Evolutionary conservation across 1,140 invertebrate species (phyloP).

Genomic region (Trissolcus basalis): DNA sequence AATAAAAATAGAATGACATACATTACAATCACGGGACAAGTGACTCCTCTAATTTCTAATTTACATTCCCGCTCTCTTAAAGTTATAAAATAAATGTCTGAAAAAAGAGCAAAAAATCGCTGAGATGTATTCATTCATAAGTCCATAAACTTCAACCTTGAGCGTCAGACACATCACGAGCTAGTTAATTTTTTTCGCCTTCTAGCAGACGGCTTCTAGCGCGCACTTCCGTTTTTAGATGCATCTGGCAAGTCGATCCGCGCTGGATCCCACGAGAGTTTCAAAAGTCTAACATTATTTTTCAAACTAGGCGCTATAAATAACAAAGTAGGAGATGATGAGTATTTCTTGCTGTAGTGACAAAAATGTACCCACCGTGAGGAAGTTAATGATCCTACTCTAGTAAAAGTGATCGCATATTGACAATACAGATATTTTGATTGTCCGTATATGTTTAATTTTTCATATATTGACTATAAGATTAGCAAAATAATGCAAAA

Average conservation of each 20-base stretch:
- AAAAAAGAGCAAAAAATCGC: slow-evolving; percentile 35
- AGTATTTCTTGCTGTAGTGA: slow-evolving; percentile 1
- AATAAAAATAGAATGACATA: slow-evolving; percentile 17
- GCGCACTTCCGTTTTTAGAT: slow-evolving; percentile 52
- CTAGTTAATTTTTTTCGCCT: slow-evolving; percentile 52
- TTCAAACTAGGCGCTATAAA: slow-evolving; percentile 11
- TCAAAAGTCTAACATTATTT: slow-evolving; percentile 41
- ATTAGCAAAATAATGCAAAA: too few species aligned
- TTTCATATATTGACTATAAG: too few species aligned
- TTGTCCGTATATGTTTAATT: too few species aligned
- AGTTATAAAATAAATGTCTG: slow-evolving; percentile 6
- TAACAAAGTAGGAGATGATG: slow-evolving; percentile 8
- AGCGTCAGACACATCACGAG: slow-evolving; percentile 41
- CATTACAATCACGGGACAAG: slow-evolving; percentile 26
- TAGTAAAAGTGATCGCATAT: neutral
- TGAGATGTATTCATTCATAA: slow-evolving; percentile 49
- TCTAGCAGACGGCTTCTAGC: slow-evolving; percentile 40
- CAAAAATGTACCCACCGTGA: neutral
- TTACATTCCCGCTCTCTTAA: slow-evolving; percentile 40
- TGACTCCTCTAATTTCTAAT: slow-evolving; percentile 49
- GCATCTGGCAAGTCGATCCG: slow-evolving; percentile 41
- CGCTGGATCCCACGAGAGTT: slow-evolving; percentile 36
- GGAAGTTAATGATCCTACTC: neutral
- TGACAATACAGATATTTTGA: too few species aligned
- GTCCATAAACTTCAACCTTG: slow-evolving; percentile 52